Evolutionary conservation across 1,140 invertebrate genomes (phyloP).

Genomic region (Gryllus bimaculatus): DNA sequence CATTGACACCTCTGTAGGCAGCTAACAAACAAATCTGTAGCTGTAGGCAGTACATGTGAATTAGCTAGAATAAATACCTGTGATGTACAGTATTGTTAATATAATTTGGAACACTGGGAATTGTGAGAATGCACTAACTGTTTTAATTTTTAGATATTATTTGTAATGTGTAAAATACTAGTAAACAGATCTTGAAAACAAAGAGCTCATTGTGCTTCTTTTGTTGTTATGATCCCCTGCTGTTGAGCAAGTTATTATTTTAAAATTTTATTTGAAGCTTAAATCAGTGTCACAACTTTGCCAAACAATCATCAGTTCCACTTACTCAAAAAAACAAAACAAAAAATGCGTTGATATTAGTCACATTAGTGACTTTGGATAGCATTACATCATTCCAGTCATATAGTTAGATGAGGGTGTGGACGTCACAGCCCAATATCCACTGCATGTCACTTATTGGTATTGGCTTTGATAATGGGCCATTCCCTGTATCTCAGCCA

Average conservation of each 20-base stretch:
- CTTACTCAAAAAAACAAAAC: too few relatives aligned
- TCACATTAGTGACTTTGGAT: too few relatives aligned
- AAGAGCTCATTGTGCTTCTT: neutral
- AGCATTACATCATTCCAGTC: too few relatives aligned
- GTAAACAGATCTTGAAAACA: neutral
- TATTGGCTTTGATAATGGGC: neutral
- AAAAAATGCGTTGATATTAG: too few relatives aligned
- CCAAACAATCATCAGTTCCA: too few relatives aligned
- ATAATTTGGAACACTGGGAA: neutral
- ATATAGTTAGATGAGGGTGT: too few relatives aligned
- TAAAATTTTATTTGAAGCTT: neutral
- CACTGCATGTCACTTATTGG: neutral
- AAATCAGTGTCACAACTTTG: neutral
- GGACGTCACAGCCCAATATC: too few relatives aligned
- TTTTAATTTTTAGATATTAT: neutral
- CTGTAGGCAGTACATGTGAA: neutral
- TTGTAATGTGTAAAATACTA: neutral
- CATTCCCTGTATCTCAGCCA: neutral
- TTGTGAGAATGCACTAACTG: neutral
- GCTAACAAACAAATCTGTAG: too few relatives aligned
- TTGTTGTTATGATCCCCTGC: neutral
- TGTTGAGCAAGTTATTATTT: neutral
- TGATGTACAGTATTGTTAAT: neutral
- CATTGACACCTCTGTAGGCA: too few relatives aligned
- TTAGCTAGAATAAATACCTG: neutral